Conservation (phyloP, 2,113 vertebrate genomes). For the Varanus komodoensis region DNA sequence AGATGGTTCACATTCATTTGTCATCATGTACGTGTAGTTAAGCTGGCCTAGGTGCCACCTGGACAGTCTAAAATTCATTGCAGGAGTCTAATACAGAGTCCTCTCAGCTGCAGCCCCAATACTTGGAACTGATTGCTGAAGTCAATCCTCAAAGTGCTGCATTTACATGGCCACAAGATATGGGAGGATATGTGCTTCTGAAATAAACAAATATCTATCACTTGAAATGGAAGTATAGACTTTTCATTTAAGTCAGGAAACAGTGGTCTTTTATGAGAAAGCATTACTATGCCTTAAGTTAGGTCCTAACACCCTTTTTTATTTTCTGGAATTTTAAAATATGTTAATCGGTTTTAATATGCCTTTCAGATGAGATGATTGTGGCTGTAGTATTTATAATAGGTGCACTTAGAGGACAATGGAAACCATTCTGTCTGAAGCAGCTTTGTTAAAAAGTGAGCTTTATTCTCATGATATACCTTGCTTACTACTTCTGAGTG, state of each 20-base stretch:
- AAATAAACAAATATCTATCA: neutral
- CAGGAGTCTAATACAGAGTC: no score
- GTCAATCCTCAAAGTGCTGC: neutral
- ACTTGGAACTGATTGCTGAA: neutral
- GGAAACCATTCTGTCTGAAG: neutral
- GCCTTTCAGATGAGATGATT: neutral
- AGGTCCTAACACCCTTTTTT: neutral
- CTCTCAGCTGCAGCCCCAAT: neutral
- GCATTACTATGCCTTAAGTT: neutral
- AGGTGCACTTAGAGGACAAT: neutral
- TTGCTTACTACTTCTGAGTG: neutral
- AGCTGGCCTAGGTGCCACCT: neutral
- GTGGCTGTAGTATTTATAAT: neutral
- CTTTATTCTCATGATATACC: neutral
- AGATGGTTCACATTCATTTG: neutral
- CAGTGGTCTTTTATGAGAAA: neutral
- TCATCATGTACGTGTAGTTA: neutral
- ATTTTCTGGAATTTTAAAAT: neutral
- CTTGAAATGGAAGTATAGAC: neutral
- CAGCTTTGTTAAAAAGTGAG: neutral
- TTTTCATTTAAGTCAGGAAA: neutral
- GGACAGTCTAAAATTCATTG: neutral
- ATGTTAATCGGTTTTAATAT: neutral
- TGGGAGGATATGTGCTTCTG: neutral
- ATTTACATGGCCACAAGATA: neutral